Conservation (phyloP, 2,797 vertebrate species). For the Enteromius trimaculatus region DNA sequence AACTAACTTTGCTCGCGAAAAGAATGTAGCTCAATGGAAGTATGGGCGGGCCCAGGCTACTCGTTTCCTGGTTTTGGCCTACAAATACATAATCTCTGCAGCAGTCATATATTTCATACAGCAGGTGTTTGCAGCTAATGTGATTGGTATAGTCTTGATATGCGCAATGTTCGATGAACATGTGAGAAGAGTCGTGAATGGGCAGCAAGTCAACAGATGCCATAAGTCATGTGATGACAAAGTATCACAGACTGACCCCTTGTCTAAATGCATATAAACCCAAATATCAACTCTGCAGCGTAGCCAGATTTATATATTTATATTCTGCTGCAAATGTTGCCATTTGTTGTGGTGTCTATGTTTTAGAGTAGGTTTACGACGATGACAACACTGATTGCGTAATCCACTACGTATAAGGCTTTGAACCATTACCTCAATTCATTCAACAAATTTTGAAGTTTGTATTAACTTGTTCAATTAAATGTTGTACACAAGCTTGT, state of each 20-base stretch:
- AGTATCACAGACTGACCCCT: neutral
- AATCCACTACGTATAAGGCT: neutral
- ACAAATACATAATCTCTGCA: neutral
- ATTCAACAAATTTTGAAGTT: neutral
- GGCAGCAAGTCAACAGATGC: neutral
- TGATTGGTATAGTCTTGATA: neutral
- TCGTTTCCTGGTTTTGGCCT: neutral
- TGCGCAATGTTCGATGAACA: neutral
- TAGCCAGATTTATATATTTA: neutral
- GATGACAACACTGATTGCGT: neutral
- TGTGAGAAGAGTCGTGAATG: neutral
- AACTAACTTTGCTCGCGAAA: too few species aligned
- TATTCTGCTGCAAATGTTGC: too few species aligned
- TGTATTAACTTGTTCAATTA: neutral
- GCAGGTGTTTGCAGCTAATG: neutral
- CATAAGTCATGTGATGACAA: neutral
- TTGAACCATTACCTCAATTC: neutral
- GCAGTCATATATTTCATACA: neutral
- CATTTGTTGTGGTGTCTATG: too few species aligned
- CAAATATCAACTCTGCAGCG: neutral
- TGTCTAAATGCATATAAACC: neutral
- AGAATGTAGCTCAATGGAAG: too few species aligned
- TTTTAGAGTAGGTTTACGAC: neutral
- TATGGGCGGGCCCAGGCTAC: too few species aligned
- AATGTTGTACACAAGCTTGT: neutral